Conservation (phyloP, 2,797 vertebrate genomes). For the Miichthys miiuy region DNA sequence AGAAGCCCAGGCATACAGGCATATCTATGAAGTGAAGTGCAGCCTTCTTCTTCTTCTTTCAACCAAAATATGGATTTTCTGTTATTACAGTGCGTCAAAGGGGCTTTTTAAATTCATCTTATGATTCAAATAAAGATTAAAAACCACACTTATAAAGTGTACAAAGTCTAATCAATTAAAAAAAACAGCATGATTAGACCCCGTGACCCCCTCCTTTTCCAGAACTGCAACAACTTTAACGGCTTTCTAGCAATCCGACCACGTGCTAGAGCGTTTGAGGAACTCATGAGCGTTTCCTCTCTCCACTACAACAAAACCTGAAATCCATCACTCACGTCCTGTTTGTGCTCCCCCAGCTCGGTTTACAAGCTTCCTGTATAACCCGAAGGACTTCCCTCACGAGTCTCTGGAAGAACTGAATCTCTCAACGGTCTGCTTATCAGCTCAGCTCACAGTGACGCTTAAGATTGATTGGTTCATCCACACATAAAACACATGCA, state of each 20-base stretch:
- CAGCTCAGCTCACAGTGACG: conserved; percentile 65
- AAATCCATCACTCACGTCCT: conserved; percentile 81
- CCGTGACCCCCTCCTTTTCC: conserved; percentile 32
- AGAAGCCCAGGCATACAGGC: background rate
- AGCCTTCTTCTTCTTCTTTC: background rate
- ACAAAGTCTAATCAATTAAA: conserved; percentile 5
- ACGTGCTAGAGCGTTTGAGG: conserved; percentile 57
- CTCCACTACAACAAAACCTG: conserved; percentile 59
- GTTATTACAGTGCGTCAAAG: too few species aligned
- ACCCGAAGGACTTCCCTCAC: conserved; percentile 70
- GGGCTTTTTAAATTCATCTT: background rate
- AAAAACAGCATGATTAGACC: background rate
- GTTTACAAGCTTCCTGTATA: conserved; percentile 78
- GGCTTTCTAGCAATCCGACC: conserved; percentile 55
- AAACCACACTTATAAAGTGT: background rate
- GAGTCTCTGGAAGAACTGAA: conserved; percentile 50
- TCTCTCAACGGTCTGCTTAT: conserved; percentile 71
- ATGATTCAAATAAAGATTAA: background rate
- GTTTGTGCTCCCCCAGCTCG: conserved; percentile 65
- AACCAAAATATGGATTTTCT: background rate
- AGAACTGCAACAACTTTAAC: conserved; percentile 48
- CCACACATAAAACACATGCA: conserved; percentile 9
- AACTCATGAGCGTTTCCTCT: conserved; percentile 61
- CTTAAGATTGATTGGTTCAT: conserved; percentile 37
- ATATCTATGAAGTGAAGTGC: background rate